Conservation (phyloP, 1,140 invertebrate species). For the Tetramorium alpestre region DNA sequence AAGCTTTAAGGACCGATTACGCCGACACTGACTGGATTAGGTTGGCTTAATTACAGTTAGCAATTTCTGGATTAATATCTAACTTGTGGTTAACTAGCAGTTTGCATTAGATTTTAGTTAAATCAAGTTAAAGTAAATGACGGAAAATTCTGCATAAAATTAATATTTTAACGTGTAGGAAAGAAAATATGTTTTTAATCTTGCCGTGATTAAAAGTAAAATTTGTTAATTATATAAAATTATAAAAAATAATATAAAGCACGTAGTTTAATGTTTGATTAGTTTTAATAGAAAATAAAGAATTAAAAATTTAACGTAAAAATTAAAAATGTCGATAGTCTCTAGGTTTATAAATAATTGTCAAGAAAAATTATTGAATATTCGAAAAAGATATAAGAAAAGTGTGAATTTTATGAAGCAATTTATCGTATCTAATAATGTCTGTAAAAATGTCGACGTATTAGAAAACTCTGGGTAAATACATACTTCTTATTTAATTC, state of each 20-base stretch:
- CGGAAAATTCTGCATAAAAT: background rate
- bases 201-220: background rate
- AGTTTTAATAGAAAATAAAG: background rate
- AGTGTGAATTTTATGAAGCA: background rate
- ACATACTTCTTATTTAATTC: background rate
- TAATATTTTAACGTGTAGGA: background rate
- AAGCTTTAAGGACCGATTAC: conserved; percentile 38
- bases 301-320: conserved; percentile 13
- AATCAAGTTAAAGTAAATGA: background rate
- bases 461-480: background rate
- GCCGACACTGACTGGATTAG: conserved; percentile 11
- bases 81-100: conserved; percentile 6
- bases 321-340: background rate
- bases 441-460: background rate
- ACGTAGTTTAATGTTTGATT: background rate
- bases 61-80: conserved; percentile 38
- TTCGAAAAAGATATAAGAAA: background rate
- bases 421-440: background rate
- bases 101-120: conserved; percentile 7
- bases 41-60: conserved; percentile 32
- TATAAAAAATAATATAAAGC: background rate
- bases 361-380: background rate
- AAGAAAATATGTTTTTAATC: background rate
- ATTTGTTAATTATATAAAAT: background rate
- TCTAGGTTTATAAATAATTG: background rate